Evolutionary conservation across 2,888 invertebrate species (phyloP), one percentile per base, ranked within the genome.

Genomic region (Phalera bucephala): DNA sequence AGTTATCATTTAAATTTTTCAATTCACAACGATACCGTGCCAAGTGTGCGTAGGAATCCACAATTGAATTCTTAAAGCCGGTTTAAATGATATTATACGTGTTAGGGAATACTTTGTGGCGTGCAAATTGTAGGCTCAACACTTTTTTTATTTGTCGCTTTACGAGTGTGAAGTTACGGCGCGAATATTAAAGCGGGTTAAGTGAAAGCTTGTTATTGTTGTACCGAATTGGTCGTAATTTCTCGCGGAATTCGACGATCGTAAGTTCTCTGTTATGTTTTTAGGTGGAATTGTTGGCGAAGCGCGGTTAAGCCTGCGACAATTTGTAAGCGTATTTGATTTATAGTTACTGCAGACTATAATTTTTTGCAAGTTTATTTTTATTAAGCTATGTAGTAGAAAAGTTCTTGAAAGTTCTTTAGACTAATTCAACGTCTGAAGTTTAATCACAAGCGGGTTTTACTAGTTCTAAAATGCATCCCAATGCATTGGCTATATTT

Each of bases 1-100:
- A 80, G 72, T 86, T 87, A 86, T 82, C 84, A 87, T 89, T 87
- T 81, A 86, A 79, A 87, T 87, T 88, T 89, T 88, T 88, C 88
- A 88, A 87, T 88, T 80, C 70, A 52, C 73, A 61, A 52, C 64
- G 54, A 44, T 64, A 54, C 61, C 59, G 66, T 87, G 86, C 87
- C 87, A 87, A 84, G 69, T 68, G 69, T 71, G 76, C 71, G 67
- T 64, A 48, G 50, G 30, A 46, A 48, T 25, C 27, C 42, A 36
- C 40, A 41, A 52, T 55, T 44, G 52, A 50, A 47, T 50, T 43
- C 49, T 31, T 12, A 20, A 43, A 39, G 42, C 36, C 41, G 41
- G 50, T 44, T 40, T 28, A 36, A 44, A 44, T 48, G 50, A 46
- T 50, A 45, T 52, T 51, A 33, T 31, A 56, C 57, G 59, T 59